These are phyloP conservation scores for cat (Felis catus) DNA, from an alignment of 2,113 vertebrate genomes.

Conservation along the genomic window DNA sequence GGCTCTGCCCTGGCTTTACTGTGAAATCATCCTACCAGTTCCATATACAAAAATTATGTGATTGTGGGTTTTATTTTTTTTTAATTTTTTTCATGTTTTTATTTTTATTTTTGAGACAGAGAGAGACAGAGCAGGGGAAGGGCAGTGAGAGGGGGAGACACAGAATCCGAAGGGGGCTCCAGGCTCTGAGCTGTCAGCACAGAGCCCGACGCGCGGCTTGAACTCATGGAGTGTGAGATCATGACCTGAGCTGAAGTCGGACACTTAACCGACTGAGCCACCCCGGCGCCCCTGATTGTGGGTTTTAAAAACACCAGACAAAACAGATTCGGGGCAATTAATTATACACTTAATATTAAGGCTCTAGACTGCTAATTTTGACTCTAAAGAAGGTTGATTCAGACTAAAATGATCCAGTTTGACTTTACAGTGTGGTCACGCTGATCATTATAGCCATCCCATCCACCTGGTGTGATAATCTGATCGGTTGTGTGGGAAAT, in stretches of 20 bases:
- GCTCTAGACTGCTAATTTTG: neutral
- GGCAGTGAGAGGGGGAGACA: no score
- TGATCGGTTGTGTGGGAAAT: neutral
- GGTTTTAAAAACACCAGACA: neutral
- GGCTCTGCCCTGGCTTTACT: neutral
- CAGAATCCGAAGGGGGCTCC: no score
- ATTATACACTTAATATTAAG: conserved; percentile 31
- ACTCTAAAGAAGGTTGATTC: neutral
- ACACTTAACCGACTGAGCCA: no score
- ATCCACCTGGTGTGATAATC: neutral
- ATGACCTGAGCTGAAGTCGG: no score
- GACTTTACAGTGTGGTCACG: neutral
- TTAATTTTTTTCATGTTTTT: no score
- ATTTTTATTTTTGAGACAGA: no score
- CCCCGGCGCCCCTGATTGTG: no score
- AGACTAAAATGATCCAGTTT: neutral
- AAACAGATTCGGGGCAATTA: neutral
- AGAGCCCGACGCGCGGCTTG: no score
- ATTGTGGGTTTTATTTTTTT: neutral
- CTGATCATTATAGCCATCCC: neutral
- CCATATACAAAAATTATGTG: neutral
- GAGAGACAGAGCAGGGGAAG: no score
- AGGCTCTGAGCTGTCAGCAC: no score
- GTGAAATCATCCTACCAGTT: neutral
- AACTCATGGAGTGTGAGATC: no score